phyloP scores from a whole-genome alignment of 1,140 invertebrate genomes.

The Oryctes rhinoceros region DNA sequence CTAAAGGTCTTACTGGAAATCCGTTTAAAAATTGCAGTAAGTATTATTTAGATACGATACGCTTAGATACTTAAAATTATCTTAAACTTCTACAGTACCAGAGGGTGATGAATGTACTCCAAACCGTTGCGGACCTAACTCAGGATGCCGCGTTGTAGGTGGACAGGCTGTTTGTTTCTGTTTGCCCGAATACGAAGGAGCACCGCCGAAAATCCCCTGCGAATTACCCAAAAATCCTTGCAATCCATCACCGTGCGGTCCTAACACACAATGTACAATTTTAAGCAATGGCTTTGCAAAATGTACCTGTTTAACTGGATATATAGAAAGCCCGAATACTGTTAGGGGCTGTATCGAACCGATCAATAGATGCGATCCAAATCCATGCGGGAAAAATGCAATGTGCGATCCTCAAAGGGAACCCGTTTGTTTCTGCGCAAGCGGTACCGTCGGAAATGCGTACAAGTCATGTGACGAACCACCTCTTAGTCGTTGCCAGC shows the following conservation, averaged over 20 bases:
- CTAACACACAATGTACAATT: conserved; percentile 85
- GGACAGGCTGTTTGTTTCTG: conserved; percentile 83
- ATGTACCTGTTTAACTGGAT: conserved; percentile 85
- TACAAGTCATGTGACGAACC: conserved; percentile 74
- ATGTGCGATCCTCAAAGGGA: conserved; percentile 78
- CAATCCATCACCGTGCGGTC: conserved; percentile 85
- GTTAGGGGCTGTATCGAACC: conserved; percentile 82
- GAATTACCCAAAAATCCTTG: conserved; percentile 78
- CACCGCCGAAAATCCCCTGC: conserved; percentile 76
- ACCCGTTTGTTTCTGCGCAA: conserved; percentile 84
- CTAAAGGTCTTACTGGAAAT: conserved; percentile 88
- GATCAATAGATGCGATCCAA: conserved; percentile 81
- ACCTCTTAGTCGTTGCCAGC: conserved; percentile 71
- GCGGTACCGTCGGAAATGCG: conserved; percentile 78
- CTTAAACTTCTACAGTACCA: conserved; percentile 72
- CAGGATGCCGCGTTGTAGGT: conserved; percentile 77
- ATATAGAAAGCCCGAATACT: conserved; percentile 86
- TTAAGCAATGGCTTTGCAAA: conserved; percentile 84
- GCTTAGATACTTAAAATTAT: conserved; percentile 20
- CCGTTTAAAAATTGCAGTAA: conserved; percentile 91
- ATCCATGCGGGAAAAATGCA: conserved; percentile 80
- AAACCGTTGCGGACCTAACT: conserved; percentile 86
- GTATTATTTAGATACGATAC: conserved; percentile 60
- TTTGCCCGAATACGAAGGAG: conserved; percentile 87
- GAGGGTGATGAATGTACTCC: conserved; percentile 84